A percentile compares a stretch with the other conserved stretches of the same genome.
Evolutionary conservation across 2,113 vertebrate species (phyloP).

Genomic region (Hydrochoerus hydrochaeris): DNA sequence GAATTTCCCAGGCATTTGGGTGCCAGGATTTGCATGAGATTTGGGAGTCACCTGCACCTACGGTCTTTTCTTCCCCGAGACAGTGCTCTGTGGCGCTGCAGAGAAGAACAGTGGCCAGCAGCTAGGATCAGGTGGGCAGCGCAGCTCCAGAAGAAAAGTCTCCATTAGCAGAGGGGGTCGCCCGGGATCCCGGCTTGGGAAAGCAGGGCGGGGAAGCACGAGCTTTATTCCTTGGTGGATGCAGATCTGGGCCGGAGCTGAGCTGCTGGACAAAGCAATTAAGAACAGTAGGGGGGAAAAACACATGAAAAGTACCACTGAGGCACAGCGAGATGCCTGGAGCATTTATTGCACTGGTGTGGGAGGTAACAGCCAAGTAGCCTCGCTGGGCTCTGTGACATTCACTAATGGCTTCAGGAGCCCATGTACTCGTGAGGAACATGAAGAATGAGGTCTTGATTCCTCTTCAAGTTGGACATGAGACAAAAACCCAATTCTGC

Average conservation of each 20-base stretch:
- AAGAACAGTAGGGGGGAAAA: not conserved
- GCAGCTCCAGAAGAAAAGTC: not conserved
- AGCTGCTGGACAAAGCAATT: not conserved
- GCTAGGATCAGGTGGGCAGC: not conserved
- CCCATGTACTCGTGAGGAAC: not conserved
- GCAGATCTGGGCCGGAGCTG: not conserved
- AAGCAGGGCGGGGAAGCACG: not conserved
- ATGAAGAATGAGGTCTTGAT: not conserved
- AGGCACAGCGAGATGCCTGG: not conserved
- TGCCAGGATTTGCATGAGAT: not conserved
- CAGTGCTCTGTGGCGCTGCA: no score
- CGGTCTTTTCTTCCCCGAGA: not conserved
- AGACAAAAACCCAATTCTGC: not conserved
- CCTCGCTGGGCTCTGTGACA: not conserved
- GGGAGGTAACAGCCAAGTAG: not conserved
- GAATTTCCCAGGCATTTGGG: not conserved
- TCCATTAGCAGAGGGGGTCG: not conserved
- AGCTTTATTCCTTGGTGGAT: not conserved
- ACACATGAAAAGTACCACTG: not conserved
- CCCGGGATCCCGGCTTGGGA: no score
- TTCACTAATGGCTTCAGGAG: not conserved
- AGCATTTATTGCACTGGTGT: no score
- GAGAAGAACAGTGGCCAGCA: not conserved
- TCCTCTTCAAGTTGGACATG: not conserved
- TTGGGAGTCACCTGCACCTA: not conserved